A percentile compares a stretch with the other conserved stretches of the same genome.
Evolutionary conservation across 2,888 invertebrate genomes (phyloP).

Genomic region (Conistra vaccinii): DNA sequence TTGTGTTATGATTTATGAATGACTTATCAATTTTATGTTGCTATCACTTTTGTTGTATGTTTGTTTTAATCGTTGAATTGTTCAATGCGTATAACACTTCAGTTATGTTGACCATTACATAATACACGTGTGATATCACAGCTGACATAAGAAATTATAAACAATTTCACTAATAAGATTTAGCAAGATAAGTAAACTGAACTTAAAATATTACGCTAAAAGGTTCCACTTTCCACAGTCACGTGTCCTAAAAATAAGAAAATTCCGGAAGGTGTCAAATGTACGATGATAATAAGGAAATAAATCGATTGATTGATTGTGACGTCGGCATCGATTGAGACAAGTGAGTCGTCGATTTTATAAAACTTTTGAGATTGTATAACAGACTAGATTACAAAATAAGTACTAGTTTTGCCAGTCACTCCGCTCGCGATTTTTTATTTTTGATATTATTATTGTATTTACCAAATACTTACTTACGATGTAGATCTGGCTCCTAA

Average conservation of each 20-base stretch:
- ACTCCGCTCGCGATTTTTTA: neutral
- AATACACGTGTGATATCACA: neutral
- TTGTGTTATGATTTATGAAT: neutral
- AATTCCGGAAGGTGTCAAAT: conserved; percentile 8
- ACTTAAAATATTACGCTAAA: neutral
- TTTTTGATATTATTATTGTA: neutral
- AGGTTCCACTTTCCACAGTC: neutral
- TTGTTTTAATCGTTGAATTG: neutral
- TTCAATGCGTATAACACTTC: neutral
- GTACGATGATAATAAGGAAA: neutral
- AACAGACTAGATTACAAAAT: neutral
- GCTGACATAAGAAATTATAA: neutral
- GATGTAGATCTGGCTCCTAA: neutral
- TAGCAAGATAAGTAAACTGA: neutral
- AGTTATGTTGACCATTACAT: neutral
- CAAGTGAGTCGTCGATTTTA: conserved; percentile 4
- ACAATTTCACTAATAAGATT: neutral
- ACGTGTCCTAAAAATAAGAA: conserved; percentile 4
- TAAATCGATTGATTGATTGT: conserved; percentile 28
- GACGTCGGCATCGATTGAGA: neutral
- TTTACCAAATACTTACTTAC: too few relatives aligned
- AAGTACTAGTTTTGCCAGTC: neutral
- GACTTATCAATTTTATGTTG: neutral
- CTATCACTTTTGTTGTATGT: neutral
- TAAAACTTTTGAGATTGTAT: conserved; percentile 12